Evolutionary conservation across 2,113 vertebrate genomes (phyloP).

Genomic region (Pimephales promelas): DNA sequence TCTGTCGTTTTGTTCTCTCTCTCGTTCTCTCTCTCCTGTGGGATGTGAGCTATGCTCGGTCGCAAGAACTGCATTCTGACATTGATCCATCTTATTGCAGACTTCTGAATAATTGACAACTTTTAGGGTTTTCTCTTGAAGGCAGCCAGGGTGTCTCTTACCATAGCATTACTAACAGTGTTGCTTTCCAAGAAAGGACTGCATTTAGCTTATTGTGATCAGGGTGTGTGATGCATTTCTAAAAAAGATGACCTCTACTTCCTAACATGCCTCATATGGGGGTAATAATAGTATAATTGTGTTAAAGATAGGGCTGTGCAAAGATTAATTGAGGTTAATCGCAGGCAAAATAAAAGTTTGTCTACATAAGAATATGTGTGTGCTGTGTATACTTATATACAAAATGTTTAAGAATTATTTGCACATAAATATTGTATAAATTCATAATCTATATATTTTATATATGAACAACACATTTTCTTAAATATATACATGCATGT

Average conservation of each 20-base stretch:
- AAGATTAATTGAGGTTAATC: too few species aligned
- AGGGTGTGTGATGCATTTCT: neutral
- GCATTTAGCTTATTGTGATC: neutral
- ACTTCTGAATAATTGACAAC: slow-evolving; percentile 58
- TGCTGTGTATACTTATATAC: too few species aligned
- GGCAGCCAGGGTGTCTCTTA: slow-evolving; percentile 44
- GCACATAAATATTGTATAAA: too few species aligned
- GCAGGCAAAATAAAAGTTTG: too few species aligned
- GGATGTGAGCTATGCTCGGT: slow-evolving; percentile 49
- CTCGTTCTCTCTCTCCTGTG: neutral
- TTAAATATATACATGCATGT: too few species aligned
- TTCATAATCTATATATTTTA: too few species aligned
- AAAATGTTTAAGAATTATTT: too few species aligned
- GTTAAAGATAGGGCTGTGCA: too few species aligned
- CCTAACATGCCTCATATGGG: neutral
- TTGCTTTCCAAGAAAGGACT: slow-evolving; percentile 7
- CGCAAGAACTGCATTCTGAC: slow-evolving; percentile 47
- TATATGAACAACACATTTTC: too few species aligned
- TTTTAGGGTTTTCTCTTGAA: slow-evolving; percentile 8
- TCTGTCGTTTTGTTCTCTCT: neutral
- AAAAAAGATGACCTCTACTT: neutral
- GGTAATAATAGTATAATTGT: neutral
- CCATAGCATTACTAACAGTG: slow-evolving; percentile 26
- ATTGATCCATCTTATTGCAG: slow-evolving; percentile 54
- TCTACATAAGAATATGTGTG: too few species aligned